These are phyloP conservation scores for Hypomecis punctinalis DNA, from an alignment of 2,888 invertebrate genomes.

Conservation along the genomic window DNA sequence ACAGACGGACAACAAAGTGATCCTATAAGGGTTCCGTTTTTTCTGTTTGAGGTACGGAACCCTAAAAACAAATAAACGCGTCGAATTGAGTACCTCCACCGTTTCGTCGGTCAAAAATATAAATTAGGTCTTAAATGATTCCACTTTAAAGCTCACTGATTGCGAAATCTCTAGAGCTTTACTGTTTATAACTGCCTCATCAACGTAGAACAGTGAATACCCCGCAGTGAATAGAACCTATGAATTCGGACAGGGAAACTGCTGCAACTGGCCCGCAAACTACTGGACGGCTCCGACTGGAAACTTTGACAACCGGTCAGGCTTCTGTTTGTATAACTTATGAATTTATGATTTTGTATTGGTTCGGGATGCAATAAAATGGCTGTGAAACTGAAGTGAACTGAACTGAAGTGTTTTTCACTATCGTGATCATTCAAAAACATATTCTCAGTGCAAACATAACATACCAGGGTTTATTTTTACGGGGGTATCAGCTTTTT, in stretches of 20 bases:
- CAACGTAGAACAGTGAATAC: slow-evolving; percentile 24
- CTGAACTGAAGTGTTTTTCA: too few species aligned
- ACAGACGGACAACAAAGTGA: too few species aligned
- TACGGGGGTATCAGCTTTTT: too few species aligned
- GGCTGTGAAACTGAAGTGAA: not conserved
- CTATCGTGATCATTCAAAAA: too few species aligned
- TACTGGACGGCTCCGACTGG: slow-evolving; percentile 42
- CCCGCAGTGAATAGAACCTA: slow-evolving; percentile 32
- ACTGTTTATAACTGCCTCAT: slow-evolving; percentile 29
- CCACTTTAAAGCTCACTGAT: not conserved
- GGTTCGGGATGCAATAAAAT: not conserved
- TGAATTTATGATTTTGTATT: slow-evolving; percentile 35
- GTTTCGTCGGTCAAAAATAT: too few species aligned
- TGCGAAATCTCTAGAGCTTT: not conserved
- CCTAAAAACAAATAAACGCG: too few species aligned
- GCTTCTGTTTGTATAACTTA: slow-evolving; percentile 59
- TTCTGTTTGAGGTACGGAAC: too few species aligned
- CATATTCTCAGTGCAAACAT: too few species aligned
- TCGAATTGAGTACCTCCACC: too few species aligned
- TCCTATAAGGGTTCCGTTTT: too few species aligned
- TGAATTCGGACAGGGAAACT: slow-evolving; percentile 48
- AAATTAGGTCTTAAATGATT: too few species aligned
- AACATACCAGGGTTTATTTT: too few species aligned
- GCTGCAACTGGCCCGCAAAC: slow-evolving; percentile 58
- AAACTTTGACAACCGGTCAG: slow-evolving; percentile 67